Base-by-base conservation (phyloP, 2,797 vertebrate genomes). In the Premnoplex brunnescens region DNA sequence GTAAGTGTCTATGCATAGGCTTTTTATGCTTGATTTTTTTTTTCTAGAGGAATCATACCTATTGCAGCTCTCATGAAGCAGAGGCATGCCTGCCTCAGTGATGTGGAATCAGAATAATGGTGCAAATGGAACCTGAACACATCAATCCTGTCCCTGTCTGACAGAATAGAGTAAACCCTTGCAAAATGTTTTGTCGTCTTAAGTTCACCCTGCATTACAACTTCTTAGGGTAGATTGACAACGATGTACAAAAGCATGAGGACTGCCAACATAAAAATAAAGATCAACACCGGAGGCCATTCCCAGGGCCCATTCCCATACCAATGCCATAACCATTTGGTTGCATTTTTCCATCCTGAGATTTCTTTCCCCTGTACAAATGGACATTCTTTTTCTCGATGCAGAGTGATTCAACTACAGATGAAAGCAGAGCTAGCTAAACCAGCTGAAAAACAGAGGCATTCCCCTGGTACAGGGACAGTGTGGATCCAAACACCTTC, bases 1-100 rank as follows among this genome's bases (percentile, higher is more conserved):
- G 32, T 71, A 73, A 89, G 52, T 79, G 54, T 37, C 18, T 81
- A 37, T 44, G 49, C 56, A 79, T 67, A 55, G 8, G 3, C 30
- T 63, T 86, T 93, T 96, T 44, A 36, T 79, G 59, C 34, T 44
- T 90, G 69, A 58, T 94, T 84, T 86, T 74, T 43, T 81, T 91
- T 91, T 88, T 91, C 28, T 63, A 48, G 36, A 52, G 84, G n/a
- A 93, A 71, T 79, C 80, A 67, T 46, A 76, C 37, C 34, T 82
- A 28, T 59, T 86, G 67, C 67, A 78, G 32, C n/a, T 67, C 19
- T 48, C 64, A 32, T 28, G 59, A 69, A 92, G 66, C 3, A 4
- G 16, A 80, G 39, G 28, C n/a, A 34, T 39, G 12, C n/a, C 14
- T 55, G 13, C 6, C 43, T 6, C 80, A 49, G 32, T 36, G 10